Evolutionary conservation across 2,797 vertebrate genomes (phyloP).

Genomic region (Ara ararauna): DNA sequence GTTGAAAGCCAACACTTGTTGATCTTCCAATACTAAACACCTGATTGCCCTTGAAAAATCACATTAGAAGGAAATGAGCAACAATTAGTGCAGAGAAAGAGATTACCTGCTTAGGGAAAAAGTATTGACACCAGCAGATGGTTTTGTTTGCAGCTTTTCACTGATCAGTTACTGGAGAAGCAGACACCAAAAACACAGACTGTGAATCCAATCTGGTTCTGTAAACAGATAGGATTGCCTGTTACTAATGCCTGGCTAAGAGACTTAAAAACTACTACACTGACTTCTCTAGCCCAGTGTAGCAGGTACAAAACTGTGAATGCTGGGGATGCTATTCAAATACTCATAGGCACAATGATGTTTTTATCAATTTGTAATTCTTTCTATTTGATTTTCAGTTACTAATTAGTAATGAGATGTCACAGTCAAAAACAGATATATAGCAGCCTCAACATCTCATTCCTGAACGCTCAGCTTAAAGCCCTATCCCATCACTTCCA

Average conservation of each 20-base stretch:
- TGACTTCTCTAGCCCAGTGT: neutral
- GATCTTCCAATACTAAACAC: neutral
- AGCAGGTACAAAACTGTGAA: neutral
- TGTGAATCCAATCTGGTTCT: neutral
- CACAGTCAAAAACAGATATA: neutral
- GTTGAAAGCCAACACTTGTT: neutral
- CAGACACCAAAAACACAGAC: neutral
- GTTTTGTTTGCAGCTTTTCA: conserved; percentile 36
- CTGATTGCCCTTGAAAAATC: neutral
- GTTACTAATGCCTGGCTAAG: neutral
- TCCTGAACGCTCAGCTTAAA: neutral
- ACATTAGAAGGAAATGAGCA: neutral
- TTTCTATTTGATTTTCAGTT: neutral
- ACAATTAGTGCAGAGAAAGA: neutral
- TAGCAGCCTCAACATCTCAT: neutral
- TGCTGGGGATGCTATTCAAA: neutral
- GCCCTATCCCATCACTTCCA: neutral
- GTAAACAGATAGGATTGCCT: neutral
- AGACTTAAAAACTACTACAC: neutral
- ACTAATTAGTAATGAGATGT: neutral
- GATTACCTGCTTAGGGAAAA: conserved; percentile 27
- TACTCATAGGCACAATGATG: neutral
- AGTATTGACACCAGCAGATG: conserved; percentile 41
- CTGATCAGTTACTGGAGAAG: neutral
- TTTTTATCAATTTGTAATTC: neutral